Base-by-base conservation (phyloP, 2,113 vertebrate species). In the Bungarus multicinctus region DNA sequence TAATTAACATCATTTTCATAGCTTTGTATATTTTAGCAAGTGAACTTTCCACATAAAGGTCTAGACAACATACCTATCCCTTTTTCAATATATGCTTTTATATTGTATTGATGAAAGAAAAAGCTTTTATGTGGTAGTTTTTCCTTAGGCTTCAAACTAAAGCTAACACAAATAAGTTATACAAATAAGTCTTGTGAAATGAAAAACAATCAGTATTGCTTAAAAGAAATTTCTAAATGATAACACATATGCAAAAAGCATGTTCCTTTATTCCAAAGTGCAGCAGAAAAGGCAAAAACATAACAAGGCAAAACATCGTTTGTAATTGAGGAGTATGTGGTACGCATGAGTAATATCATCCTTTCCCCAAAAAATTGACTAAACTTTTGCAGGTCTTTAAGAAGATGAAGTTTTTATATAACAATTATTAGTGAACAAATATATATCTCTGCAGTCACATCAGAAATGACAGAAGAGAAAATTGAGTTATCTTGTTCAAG, bases 381-480 rank as follows among this genome's bases (percentile, higher is more conserved):
- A 89, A 93, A 34, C 85, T 88, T 89, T 74, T 90, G 53, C 20
- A 55, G 39, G 53, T 45, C 81, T 94, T 91, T 53, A 58, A 57
- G 57, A 95, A 91, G 57, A 53, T 64, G 58, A 87, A 60, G 89
- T 55, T 27, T 10, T 0, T 14, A 4, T 27, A 0, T 22, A 69
- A 91, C 47, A 93, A 81, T 45, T 87, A 64, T 39, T 91, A 92
- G n/a, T 58, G 93, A 94, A 94, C 7, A 91, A 81, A 60, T 60
- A 60, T 60, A 60, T 10, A 34, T 43, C 25, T 64, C 57, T 74
- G 25, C 0, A 4, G 23, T 45, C 3, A 0, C 0, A 0, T 5
- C 53, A 86, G 20, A 10, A n/a, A 4, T 45, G 85, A 64, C 52
- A 23, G 0, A 0, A 1, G 60, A 94, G 34, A 14, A 89, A 91